phyloP scores from a whole-genome alignment of 2,113 vertebrate genomes.

The Struthidea cinerea region DNA sequence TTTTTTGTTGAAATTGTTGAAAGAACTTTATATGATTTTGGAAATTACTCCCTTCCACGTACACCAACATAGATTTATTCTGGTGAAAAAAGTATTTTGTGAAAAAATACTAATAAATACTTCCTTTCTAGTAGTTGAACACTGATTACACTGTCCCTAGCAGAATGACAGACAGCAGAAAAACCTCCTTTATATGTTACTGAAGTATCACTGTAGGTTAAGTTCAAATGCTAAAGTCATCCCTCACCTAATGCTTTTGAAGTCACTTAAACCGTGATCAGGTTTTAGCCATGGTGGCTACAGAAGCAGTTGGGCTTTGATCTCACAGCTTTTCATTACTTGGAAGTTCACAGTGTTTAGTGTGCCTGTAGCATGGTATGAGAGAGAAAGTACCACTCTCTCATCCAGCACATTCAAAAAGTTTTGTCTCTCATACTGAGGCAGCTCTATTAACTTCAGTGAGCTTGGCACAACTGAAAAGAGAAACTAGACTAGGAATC shows the following conservation, averaged over 20 bases:
- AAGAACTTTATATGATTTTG: background rate
- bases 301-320: slow-evolving; percentile 20
- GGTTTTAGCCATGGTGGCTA: background rate
- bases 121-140: background rate
- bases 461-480: background rate
- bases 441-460: background rate
- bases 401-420: background rate
- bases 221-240: slow-evolving; percentile 19
- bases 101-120: background rate
- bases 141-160: background rate
- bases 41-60: background rate
- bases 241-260: slow-evolving; percentile 2
- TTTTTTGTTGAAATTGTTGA: background rate
- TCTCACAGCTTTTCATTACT: background rate
- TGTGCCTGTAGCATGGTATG: background rate
- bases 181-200: background rate
- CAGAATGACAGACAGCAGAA: background rate
- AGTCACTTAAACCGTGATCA: background rate
- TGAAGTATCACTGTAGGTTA: background rate
- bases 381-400: background rate
- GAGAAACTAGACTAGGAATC: background rate
- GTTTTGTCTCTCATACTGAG: background rate
- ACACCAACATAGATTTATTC: background rate
- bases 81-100: background rate
- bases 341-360: slow-evolving; percentile 4